A percentile compares a stretch with the other conserved stretches of the same genome.
These are phyloP conservation scores for Epistrophella euchroma DNA, from an alignment of 2,888 invertebrate species.

Conservation along the genomic window DNA sequence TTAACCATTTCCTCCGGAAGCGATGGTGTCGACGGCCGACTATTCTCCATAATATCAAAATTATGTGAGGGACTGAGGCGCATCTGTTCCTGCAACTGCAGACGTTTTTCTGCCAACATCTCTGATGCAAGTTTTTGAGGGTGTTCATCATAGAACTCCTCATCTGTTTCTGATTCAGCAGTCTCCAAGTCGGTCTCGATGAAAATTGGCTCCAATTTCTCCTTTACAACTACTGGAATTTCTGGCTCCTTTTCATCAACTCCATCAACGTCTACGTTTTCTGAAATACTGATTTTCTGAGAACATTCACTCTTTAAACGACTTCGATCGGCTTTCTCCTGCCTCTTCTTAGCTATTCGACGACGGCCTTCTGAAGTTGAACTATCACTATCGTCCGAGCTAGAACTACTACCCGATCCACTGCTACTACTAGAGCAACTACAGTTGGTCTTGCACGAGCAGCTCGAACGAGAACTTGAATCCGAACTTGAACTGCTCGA, in stretches of 20 bases:
- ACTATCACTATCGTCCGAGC: conserved; percentile 85
- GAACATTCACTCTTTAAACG: conserved; percentile 79
- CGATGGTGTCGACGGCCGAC: conserved; percentile 87
- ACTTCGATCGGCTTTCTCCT: conserved; percentile 85
- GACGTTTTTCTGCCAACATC: conserved; percentile 90
- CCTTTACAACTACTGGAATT: conserved; percentile 80
- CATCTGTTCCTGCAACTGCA: conserved; percentile 87
- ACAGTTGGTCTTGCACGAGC: conserved; percentile 93
- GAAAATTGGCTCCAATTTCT: conserved; percentile 86
- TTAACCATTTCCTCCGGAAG: conserved; percentile 84
- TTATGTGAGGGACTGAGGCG: conserved; percentile 87
- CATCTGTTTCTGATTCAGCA: conserved; percentile 93
- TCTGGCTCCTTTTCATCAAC: conserved; percentile 84
- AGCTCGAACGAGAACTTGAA: conserved; percentile 91
- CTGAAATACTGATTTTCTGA: conserved; percentile 83
- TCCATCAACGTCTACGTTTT: conserved; percentile 83
- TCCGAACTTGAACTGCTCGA: conserved; percentile 91
- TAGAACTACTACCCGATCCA: conserved; percentile 86
- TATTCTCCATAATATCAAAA: conserved; percentile 86
- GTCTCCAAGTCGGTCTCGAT: conserved; percentile 94
- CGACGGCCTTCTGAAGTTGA: conserved; percentile 83
- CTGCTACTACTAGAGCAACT: conserved; percentile 91
- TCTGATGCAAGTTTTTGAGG: conserved; percentile 91
- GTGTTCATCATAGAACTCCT: conserved; percentile 94
- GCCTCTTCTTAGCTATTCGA: conserved; percentile 82